These are phyloP conservation scores for Chelonus insularis DNA, from an alignment of 1,140 invertebrate species.

Conservation along the genomic window DNA sequence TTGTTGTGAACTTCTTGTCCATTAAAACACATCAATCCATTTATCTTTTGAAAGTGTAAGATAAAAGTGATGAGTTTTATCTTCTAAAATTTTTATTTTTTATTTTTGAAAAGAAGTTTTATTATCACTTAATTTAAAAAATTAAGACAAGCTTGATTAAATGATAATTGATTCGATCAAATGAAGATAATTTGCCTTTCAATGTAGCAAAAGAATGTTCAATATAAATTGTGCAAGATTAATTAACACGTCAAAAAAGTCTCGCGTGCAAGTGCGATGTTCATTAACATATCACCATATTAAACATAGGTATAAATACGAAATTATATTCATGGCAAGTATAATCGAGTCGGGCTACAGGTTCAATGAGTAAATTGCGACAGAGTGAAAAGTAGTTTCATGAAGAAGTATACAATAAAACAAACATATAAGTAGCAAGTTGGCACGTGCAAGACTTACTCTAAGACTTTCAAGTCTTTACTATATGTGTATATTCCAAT, in stretches of 20 bases:
- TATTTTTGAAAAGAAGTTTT: too few relatives aligned
- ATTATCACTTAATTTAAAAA: too few relatives aligned
- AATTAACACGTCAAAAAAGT: not conserved
- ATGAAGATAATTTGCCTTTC: too few relatives aligned
- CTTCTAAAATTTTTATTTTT: too few relatives aligned
- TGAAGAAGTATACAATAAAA: not conserved
- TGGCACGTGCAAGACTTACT: not conserved
- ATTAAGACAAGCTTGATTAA: too few relatives aligned
- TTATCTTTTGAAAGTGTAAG: too few relatives aligned
- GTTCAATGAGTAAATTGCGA: slow-evolving; percentile 7
- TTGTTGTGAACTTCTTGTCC: too few relatives aligned
- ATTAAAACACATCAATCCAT: too few relatives aligned
- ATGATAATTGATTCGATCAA: too few relatives aligned
- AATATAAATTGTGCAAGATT: not conserved
- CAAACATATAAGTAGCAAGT: not conserved
- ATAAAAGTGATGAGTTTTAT: too few relatives aligned
- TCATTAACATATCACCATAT: not conserved
- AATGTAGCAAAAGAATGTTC: not conserved
- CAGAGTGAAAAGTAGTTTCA: not conserved
- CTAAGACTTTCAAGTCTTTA: not conserved
- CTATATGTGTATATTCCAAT: slow-evolving; percentile 21
- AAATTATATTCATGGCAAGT: not conserved
- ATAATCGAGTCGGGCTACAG: not conserved
- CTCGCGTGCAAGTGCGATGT: not conserved
- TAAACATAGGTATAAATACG: not conserved